These are phyloP conservation scores for Dasypogon diadema DNA, from an alignment of 2,888 invertebrate species.

Conservation along the genomic window DNA sequence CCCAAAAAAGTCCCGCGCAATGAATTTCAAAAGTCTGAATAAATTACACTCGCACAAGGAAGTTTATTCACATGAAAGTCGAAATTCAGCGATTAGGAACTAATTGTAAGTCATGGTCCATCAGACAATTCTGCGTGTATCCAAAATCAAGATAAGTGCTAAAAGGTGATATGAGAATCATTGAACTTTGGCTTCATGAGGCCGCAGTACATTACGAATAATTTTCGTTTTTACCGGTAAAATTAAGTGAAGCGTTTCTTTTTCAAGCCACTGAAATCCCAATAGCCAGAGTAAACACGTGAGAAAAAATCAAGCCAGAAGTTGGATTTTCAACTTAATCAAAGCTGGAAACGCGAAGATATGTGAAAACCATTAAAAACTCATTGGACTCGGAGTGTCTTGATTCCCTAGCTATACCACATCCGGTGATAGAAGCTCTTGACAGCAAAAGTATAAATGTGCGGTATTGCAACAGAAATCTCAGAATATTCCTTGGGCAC, in stretches of 20 bases:
- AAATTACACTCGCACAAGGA: background rate
- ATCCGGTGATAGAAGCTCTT: background rate
- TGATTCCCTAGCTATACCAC: conserved; percentile 1
- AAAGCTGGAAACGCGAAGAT: conserved; percentile 23
- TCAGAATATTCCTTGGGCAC: background rate
- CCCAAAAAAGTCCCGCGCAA: conserved; percentile 12
- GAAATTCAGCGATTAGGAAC: conserved; percentile 38
- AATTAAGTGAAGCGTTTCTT: conserved; percentile 10
- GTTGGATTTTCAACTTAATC: background rate
- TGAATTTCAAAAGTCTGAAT: background rate
- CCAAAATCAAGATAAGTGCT: conserved; percentile 5
- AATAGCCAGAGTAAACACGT: no score
- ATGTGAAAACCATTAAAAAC: conserved; percentile 25
- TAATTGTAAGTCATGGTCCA: conserved; percentile 49
- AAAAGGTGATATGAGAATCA: conserved; percentile 14
- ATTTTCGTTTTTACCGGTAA: background rate
- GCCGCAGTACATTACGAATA: background rate
- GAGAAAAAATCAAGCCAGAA: no score
- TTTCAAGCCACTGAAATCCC: background rate
- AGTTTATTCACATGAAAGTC: background rate
- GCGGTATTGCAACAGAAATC: background rate
- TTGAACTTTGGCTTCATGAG: conserved; percentile 15
- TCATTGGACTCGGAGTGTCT: background rate
- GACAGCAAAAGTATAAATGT: background rate
- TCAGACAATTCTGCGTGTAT: conserved; percentile 8